Evolutionary conservation across 2,888 invertebrate genomes (phyloP), one percentile per base, ranked within the genome.

Genomic region (Plagodis pulveraria): DNA sequence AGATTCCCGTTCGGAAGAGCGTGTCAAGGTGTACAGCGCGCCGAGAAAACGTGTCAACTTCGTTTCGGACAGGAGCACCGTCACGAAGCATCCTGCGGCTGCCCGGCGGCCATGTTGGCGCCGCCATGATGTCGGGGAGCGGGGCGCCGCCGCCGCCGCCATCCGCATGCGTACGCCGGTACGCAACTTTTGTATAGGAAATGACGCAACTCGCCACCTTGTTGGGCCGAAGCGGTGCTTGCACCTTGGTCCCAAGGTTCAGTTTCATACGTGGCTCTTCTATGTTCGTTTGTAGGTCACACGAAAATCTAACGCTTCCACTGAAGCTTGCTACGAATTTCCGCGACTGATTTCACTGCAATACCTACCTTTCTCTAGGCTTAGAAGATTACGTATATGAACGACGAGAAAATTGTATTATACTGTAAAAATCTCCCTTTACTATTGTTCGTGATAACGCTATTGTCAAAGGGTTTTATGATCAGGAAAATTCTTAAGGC

Each of bases 101-200:
- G 89, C 89, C 88, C 87, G 91, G 89, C 91, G 87, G 93, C 93
- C 93, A 93, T 93, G 87, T 92, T 91, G 88, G 81, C 83, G 83
- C 87, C 89, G 93, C 93, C 93, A 93, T 93, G 88, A 93, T 93
- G 87, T 87, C 81, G 80, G 86, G 88, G 87, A 84, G 86, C 84
- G 86, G 82, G 87, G 88, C 84, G 86, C 83, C 85, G 82, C 83
- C 78, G 80, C 84, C 84, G 86, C 84, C 83, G 83, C 84, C 84
- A 84, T 85, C 89, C 90, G 92, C 92, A 92, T 90, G 93, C 90
- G 91, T 91, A 86, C 89, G 88, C 80, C 89, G 88, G 81, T 81
- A 89, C 88, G 86, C 88, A 86, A 81, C 81, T 78, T 78, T 76
- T 75, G 76, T 75, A 76, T 69, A 76, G 76, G 77, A 82, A 89